Conservation (phyloP, 2,797 vertebrate species). For the Odontamblyopus rebecca region DNA sequence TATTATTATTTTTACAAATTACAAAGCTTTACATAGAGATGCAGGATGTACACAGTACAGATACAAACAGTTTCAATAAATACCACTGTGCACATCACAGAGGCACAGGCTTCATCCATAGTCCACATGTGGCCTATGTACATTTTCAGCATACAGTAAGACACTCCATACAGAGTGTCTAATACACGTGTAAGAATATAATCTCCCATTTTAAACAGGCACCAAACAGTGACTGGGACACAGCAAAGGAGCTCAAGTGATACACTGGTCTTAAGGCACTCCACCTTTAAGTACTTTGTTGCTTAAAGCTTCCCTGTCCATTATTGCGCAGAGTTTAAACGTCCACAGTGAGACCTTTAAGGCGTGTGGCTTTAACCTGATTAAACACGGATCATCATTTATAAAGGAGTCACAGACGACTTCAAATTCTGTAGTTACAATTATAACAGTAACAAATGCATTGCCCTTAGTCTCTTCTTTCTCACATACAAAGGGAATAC, state of each 20-base stretch:
- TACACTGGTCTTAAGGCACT: conserved; percentile 76
- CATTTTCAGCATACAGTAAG: conserved; percentile 56
- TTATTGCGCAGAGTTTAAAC: conserved; percentile 32
- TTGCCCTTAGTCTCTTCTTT: background rate
- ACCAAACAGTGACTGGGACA: conserved; percentile 21
- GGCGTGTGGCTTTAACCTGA: conserved; percentile 41
- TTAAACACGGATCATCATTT: conserved; percentile 25
- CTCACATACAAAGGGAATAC: conserved; percentile 28
- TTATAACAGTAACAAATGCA: conserved; percentile 18
- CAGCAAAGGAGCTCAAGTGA: conserved; percentile 50
- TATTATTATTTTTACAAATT: conserved; percentile 66
- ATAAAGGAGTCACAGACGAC: conserved; percentile 33
- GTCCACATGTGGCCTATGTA: conserved; percentile 70
- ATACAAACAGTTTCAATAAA: conserved; percentile 79
- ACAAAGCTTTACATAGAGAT: conserved; percentile 64
- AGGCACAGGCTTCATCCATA: conserved; percentile 56
- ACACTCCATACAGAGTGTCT: conserved; percentile 55
- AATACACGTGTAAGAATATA: conserved; percentile 55
- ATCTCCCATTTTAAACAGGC: conserved; percentile 45
- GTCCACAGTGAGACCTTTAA: conserved; percentile 42
- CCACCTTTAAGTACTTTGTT: conserved; percentile 78
- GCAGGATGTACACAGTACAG: conserved; percentile 79
- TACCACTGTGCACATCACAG: conserved; percentile 58
- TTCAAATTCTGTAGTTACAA: background rate
- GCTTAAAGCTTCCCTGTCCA: conserved; percentile 35